These are phyloP conservation scores for Taphrorychus bicolor DNA, from an alignment of 2,888 invertebrate species.

Conservation along the genomic window DNA sequence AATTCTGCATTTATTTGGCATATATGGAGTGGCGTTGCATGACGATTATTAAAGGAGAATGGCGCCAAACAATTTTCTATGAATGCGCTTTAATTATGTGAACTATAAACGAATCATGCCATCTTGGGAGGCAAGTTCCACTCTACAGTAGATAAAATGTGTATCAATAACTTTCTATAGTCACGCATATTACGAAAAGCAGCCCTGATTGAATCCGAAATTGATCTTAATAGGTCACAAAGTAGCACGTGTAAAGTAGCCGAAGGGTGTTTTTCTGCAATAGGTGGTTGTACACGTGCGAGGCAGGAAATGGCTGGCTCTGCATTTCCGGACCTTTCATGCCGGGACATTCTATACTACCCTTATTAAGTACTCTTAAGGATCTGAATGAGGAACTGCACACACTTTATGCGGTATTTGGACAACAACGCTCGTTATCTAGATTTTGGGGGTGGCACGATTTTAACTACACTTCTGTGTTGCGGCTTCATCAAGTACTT, in stretches of 20 bases:
- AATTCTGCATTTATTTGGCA: conserved; percentile 13
- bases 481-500: neutral
- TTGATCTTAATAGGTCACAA: neutral
- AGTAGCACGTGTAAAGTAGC: conserved; percentile 12
- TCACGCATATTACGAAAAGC: neutral
- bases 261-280: conserved; percentile 21
- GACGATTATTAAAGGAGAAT: conserved; percentile 5
- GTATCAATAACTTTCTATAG: neutral
- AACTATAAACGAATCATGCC: conserved; percentile 5
- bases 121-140: neutral
- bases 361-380: conserved; percentile 26
- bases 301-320: conserved; percentile 38
- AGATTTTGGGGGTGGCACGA: conserved; percentile 40
- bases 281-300: conserved; percentile 39
- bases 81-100: conserved; percentile 11
- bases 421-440: conserved; percentile 39
- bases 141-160: neutral
- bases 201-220: neutral
- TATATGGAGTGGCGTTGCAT: conserved; percentile 12
- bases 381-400: conserved; percentile 20
- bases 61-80: conserved; percentile 4
- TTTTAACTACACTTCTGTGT: conserved; percentile 28
- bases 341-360: conserved; percentile 24
- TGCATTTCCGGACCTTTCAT: conserved; percentile 32
- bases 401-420: conserved; percentile 38